These are phyloP conservation scores for Regulus satrapa DNA, from an alignment of 2,113 vertebrate genomes.

Conservation along the genomic window DNA sequence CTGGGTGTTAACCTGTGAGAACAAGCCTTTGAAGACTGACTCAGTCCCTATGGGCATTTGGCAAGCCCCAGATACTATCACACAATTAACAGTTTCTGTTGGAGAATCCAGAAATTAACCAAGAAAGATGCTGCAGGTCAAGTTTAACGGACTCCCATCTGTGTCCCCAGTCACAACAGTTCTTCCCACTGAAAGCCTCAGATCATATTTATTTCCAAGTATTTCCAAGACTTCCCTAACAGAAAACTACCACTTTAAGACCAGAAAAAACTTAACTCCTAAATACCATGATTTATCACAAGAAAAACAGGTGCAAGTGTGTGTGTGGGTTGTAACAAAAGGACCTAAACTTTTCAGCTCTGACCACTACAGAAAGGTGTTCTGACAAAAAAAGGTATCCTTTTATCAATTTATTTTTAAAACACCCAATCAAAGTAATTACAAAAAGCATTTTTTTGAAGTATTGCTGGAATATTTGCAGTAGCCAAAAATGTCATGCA, in stretches of 20 bases:
- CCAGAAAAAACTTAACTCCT: background rate
- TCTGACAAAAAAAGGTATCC: background rate
- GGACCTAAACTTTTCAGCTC: background rate
- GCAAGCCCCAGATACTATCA: background rate
- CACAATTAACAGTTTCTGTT: background rate
- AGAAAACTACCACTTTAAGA: background rate
- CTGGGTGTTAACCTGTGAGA: background rate
- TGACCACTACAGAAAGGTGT: background rate
- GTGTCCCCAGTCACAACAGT: background rate
- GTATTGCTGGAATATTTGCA: background rate
- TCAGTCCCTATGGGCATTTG: background rate
- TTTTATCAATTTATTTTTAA: background rate
- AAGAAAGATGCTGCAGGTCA: background rate
- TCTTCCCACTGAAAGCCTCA: background rate
- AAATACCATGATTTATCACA: background rate
- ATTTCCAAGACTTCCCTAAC: background rate
- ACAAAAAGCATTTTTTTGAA: background rate
- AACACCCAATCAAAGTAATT: background rate
- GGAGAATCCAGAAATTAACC: background rate
- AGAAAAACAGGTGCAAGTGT: background rate
- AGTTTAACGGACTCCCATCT: background rate
- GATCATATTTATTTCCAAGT: background rate
- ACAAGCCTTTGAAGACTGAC: background rate
- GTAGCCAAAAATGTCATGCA: background rate
- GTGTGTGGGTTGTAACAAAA: background rate